Conservation (phyloP, 2,113 vertebrate genomes). For the Tachuris rubrigastra region DNA sequence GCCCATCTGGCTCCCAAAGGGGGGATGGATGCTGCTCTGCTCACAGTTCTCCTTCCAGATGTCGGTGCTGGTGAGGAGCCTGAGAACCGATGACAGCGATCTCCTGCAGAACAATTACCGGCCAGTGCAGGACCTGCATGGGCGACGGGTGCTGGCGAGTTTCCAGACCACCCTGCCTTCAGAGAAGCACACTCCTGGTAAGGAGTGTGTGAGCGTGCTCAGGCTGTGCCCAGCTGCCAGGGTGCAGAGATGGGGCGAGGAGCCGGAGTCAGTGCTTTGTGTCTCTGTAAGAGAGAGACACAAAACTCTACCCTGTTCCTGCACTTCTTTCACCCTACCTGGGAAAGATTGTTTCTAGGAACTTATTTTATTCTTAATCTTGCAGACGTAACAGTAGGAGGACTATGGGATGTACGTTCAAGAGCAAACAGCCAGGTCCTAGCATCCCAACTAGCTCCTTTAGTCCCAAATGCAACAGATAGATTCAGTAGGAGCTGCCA, state of each 20-base stretch:
- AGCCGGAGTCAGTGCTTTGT: not conserved
- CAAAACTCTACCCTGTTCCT: not conserved
- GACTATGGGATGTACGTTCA: not conserved
- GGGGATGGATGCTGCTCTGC: fast-evolving
- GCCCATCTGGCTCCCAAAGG: not conserved
- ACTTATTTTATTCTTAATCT: not conserved
- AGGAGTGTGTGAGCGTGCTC: fast-evolving
- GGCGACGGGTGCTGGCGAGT: slow-evolving; percentile 32
- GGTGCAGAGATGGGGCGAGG: fast-evolving
- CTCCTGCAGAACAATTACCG: slow-evolving; percentile 52
- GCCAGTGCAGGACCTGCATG: not conserved
- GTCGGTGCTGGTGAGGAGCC: not conserved
- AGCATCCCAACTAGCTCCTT: not conserved
- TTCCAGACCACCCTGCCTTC: not conserved
- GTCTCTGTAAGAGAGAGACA: no score
- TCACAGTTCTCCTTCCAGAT: not conserved
- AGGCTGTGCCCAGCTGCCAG: not conserved
- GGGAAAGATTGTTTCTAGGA: not conserved
- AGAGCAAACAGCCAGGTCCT: not conserved
- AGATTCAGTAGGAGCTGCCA: not conserved
- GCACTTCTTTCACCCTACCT: not conserved
- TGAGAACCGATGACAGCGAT: not conserved
- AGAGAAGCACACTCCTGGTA: not conserved
- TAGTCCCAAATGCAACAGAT: not conserved
- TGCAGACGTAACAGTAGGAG: not conserved